Conservation (phyloP, 2,888 invertebrate species). For the Tetragonula carbonaria region DNA sequence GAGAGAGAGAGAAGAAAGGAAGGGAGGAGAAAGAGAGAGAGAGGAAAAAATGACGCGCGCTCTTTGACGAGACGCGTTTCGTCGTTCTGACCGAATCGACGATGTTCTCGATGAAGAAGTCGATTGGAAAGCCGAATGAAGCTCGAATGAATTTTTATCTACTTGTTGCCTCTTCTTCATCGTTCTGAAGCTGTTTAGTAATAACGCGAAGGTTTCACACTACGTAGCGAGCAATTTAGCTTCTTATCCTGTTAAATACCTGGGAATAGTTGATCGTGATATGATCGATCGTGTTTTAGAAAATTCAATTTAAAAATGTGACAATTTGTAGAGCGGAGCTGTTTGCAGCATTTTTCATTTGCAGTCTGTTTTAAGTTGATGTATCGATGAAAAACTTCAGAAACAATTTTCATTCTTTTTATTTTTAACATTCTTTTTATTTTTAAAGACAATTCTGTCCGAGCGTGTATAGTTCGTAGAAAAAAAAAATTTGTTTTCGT, state of each 20-base stretch:
- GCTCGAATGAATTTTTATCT: conserved; percentile 1
- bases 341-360: not conserved
- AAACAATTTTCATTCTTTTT: too few relatives aligned
- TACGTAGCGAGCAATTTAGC: too few relatives aligned
- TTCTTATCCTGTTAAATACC: too few relatives aligned
- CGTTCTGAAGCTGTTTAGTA: not conserved
- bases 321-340: not conserved
- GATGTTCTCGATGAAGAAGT: conserved; percentile 18
- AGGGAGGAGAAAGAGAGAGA: not conserved
- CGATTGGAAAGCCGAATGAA: conserved; percentile 17
- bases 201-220: not conserved
- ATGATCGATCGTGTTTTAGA: too few relatives aligned
- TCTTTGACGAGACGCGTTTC: conserved; percentile 28
- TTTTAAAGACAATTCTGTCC: too few relatives aligned
- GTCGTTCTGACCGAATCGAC: conserved; percentile 19
- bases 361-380: too few relatives aligned
- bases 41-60: conserved; percentile 21
- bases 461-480: too few relatives aligned
- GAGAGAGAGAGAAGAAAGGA: not conserved
- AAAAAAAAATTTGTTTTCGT: too few relatives aligned
- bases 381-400: too few relatives aligned
- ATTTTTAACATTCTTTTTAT: too few relatives aligned
- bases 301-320: too few relatives aligned
- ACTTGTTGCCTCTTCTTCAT: not conserved
- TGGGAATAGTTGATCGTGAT: too few relatives aligned